phyloP scores from a whole-genome alignment of 2,113 vertebrate species.

The Labrus mixtus region DNA sequence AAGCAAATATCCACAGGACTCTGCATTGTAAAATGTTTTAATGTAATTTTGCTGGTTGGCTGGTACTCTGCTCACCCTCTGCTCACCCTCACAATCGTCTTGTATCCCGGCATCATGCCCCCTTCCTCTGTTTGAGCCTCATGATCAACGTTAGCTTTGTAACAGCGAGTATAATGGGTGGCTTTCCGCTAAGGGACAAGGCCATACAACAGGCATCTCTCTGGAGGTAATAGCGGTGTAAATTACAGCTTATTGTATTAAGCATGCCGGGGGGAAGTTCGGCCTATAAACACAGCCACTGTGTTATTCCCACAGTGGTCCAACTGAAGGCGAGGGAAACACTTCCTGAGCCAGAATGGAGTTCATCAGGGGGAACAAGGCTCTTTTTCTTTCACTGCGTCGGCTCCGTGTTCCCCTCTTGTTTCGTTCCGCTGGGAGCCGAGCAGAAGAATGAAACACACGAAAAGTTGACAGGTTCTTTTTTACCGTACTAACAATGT shows the following conservation, averaged over 20 bases:
- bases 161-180: slow-evolving; percentile 64
- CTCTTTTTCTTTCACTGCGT: slow-evolving; percentile 52
- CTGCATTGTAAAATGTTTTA: slow-evolving; percentile 21
- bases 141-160: slow-evolving; percentile 69
- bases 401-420: slow-evolving; percentile 7
- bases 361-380: slow-evolving; percentile 29
- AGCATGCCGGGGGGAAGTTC: slow-evolving; percentile 65
- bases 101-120: slow-evolving; percentile 50
- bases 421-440: slow-evolving; percentile 45
- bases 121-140: slow-evolving; percentile 56
- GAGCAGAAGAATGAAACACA: slow-evolving; percentile 55
- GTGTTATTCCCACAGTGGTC: slow-evolving; percentile 75
- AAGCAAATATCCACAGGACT: background rate
- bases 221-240: slow-evolving; percentile 77
- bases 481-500: slow-evolving; percentile 57
- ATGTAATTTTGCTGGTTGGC: slow-evolving; percentile 32
- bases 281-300: slow-evolving; percentile 71
- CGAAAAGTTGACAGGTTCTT: slow-evolving; percentile 61
- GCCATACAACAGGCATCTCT: slow-evolving; percentile 73
- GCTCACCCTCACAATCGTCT: slow-evolving; percentile 26
- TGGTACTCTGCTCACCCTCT: background rate
- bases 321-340: slow-evolving; percentile 66
- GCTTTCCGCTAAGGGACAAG: slow-evolving; percentile 59
- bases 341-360: slow-evolving; percentile 74
- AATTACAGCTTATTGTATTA: slow-evolving; percentile 83